phyloP scores from a whole-genome alignment of 2,797 vertebrate genomes.

The Pogonophryne albipinna region DNA sequence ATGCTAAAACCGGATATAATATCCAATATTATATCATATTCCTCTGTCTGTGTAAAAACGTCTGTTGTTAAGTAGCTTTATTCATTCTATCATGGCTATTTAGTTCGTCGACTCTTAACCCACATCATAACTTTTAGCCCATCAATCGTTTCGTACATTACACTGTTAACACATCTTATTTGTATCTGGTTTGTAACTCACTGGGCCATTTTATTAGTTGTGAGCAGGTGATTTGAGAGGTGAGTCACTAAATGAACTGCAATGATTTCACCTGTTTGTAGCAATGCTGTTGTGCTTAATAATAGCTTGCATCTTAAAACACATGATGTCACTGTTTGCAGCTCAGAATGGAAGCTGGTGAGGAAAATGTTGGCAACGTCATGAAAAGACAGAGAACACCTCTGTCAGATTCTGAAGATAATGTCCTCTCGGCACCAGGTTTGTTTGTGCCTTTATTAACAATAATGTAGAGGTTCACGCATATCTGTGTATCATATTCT shows the following conservation, averaged over 20 bases:
- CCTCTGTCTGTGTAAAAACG: not conserved
- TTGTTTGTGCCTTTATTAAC: constrained; percentile 16
- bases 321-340: constrained; percentile 25
- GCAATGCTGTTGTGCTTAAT: not conserved
- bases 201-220: too few species aligned
- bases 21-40: not conserved
- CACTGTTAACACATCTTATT: not conserved
- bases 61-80: not conserved
- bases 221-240: not conserved
- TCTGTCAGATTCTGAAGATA: constrained; percentile 79
- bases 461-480: not conserved
- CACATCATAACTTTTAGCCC: not conserved
- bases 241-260: not conserved
- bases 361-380: constrained; percentile 37
- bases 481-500: not conserved
- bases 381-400: constrained; percentile 80
- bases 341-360: constrained; percentile 63
- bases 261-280: not conserved
- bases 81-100: not conserved
- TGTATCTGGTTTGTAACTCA: not conserved
- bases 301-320: not conserved
- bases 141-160: not conserved
- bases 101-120: not conserved
- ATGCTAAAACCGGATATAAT: too few species aligned
- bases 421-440: constrained; percentile 56